Conservation (phyloP, 2,888 invertebrate species). For the Theretra japonica region DNA sequence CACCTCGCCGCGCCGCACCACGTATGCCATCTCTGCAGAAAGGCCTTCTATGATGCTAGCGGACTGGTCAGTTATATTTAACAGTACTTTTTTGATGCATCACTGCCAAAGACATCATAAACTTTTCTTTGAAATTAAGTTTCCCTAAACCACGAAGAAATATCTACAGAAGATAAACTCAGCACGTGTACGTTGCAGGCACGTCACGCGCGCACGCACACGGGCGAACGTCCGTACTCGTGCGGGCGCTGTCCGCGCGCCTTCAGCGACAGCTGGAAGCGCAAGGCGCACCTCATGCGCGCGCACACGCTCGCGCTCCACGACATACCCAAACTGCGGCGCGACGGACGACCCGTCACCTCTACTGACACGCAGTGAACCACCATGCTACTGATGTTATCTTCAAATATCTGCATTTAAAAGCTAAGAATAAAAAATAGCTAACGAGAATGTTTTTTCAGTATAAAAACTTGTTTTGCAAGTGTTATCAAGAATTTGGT, state of each 20-base stretch:
- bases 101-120: too few relatives aligned
- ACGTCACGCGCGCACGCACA: constrained; percentile 75
- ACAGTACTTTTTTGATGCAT: too few relatives aligned
- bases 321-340: constrained; percentile 68
- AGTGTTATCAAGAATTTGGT: too few relatives aligned
- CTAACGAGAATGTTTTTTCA: too few relatives aligned
- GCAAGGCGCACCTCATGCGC: constrained; percentile 77
- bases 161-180: too few relatives aligned
- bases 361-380: background rate
- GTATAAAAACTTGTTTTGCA: too few relatives aligned
- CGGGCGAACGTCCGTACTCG: constrained; percentile 74
- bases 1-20: constrained; percentile 57
- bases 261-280: constrained; percentile 80
- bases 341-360: constrained; percentile 48
- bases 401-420: background rate
- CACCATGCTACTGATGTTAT: background rate
- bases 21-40: constrained; percentile 66
- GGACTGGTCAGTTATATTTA: constrained; percentile 63
- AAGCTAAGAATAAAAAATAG: background rate
- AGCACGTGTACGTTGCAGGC: constrained; percentile 46
- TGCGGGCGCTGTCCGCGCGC: constrained; percentile 69
- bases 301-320: constrained; percentile 64
- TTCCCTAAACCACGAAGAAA: too few relatives aligned
- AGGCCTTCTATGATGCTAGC: constrained; percentile 67
- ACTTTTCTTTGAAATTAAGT: too few relatives aligned